Conservation (phyloP, 2,113 vertebrate genomes). For the Charadrius vociferus region DNA sequence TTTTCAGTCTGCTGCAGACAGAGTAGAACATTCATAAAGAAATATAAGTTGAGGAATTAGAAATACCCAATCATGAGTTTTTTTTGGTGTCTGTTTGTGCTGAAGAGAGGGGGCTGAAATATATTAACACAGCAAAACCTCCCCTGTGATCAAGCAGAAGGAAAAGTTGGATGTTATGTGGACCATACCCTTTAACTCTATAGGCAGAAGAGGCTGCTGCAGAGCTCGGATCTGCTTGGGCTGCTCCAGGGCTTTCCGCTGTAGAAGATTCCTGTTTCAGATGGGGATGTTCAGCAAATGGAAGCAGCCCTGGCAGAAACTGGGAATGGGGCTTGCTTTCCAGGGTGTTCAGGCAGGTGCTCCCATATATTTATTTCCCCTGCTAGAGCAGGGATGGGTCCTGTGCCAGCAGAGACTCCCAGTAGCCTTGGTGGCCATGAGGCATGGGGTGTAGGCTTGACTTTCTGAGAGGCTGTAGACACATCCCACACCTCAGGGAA, state of each 20-base stretch:
- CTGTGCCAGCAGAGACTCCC: not conserved
- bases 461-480: not conserved
- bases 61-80: not conserved
- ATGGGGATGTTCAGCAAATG: not conserved
- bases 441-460: not conserved
- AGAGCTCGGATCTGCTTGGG: accelerated
- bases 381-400: not conserved
- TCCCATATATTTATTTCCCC: not conserved
- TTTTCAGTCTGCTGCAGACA: not conserved
- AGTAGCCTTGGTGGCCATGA: not conserved
- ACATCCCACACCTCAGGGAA: accelerated
- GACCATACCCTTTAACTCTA: not conserved
- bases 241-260: not conserved
- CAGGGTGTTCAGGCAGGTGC: not conserved
- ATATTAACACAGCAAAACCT: not conserved
- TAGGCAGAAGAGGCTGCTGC: not conserved
- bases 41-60: not conserved
- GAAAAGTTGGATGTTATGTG: not conserved
- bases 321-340: not conserved
- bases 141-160: not conserved
- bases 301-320: not conserved
- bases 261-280: not conserved
- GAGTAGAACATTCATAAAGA: not conserved
- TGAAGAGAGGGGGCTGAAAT: not conserved
- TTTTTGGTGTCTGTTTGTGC: not conserved